A percentile compares a stretch with the other conserved stretches of the same genome.
Evolutionary conservation across 2,797 vertebrate genomes (phyloP).

Genomic region (Poecilia velifera): DNA sequence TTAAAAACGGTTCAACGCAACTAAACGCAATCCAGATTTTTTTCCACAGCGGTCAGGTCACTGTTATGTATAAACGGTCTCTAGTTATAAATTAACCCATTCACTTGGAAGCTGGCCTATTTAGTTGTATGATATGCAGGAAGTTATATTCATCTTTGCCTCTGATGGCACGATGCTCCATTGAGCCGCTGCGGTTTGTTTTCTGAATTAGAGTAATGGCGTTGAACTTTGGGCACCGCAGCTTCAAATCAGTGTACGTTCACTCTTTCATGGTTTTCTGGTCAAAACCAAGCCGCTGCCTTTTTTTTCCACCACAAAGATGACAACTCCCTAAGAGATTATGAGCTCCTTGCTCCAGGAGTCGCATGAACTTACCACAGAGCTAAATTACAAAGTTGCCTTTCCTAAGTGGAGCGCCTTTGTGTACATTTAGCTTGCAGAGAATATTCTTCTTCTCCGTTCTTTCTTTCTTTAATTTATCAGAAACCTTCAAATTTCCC

Average conservation of each 20-base stretch:
- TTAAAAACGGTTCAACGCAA: conserved; percentile 31
- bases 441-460: conserved; percentile 30
- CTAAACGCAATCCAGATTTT: conserved; percentile 62
- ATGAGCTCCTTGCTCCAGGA: conserved; percentile 73
- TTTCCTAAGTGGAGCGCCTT: conserved; percentile 66
- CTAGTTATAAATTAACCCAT: conserved; percentile 51
- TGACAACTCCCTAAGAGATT: conserved; percentile 79
- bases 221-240: conserved; percentile 42
- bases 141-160: conserved; percentile 19
- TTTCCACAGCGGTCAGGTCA: conserved; percentile 25
- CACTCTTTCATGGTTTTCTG: conserved; percentile 58
- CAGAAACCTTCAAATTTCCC: conserved; percentile 5
- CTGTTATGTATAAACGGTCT: conserved; percentile 22
- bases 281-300: conserved; percentile 57
- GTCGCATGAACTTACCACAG: conserved; percentile 75
- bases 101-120: conserved; percentile 47
- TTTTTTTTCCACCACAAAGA: conserved; percentile 66
- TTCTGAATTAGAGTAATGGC: conserved; percentile 52
- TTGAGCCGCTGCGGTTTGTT: conserved; percentile 45
- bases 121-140: conserved; percentile 29
- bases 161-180: conserved; percentile 34
- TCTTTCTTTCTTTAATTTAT: conserved; percentile 1
- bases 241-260: conserved; percentile 52
- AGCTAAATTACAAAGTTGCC: conserved; percentile 80
- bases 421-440: conserved; percentile 46